These are phyloP conservation scores for Drosophila gaucha DNA, from an alignment of 2,888 invertebrate genomes.

Conservation along the genomic window DNA sequence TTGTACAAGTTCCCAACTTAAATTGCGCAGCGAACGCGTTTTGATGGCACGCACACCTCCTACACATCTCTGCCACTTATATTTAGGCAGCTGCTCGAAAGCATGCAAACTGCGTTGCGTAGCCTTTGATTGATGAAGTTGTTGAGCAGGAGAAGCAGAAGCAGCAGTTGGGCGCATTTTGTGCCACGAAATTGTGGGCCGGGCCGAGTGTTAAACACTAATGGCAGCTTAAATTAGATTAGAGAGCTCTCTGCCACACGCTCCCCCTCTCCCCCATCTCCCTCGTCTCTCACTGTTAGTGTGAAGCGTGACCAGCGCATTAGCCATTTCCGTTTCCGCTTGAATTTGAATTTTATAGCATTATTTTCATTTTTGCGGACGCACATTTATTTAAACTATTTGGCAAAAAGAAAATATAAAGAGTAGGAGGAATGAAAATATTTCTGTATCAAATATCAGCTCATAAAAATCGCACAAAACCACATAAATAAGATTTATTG, in stretches of 20 bases:
- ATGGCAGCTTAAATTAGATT: constrained; percentile 81
- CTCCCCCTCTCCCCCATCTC: too few species aligned
- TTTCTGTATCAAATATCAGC: constrained; percentile 63
- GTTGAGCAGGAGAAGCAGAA: constrained; percentile 13
- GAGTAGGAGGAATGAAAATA: background rate
- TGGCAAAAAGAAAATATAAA: constrained; percentile 21
- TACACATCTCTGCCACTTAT: background rate
- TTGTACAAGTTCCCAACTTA: constrained; percentile 64
- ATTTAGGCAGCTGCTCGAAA: constrained; percentile 3
- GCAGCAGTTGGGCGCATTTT: constrained; percentile 11
- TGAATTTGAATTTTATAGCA: constrained; percentile 68
- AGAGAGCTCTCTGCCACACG: constrained; percentile 19
- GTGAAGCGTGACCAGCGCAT: constrained; percentile 72
- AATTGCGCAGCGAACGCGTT: constrained; percentile 62
- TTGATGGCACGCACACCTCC: constrained; percentile 30
- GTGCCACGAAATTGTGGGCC: constrained; percentile 16
- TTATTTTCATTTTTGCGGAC: constrained; percentile 32
- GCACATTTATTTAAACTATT: constrained; percentile 75
- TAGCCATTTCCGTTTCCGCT: constrained; percentile 52
- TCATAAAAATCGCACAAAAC: constrained; percentile 78
- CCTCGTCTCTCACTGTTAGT: constrained; percentile 1
- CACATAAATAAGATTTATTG: constrained; percentile 75
- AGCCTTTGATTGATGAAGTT: constrained; percentile 74
- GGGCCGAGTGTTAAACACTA: constrained; percentile 72
- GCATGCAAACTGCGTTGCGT: constrained; percentile 46